Percentiles rank a stretch among this genome's conserved stretches.
Conservation (phyloP, 2,797 vertebrate genomes). For the Acipenser transmontanus region DNA sequence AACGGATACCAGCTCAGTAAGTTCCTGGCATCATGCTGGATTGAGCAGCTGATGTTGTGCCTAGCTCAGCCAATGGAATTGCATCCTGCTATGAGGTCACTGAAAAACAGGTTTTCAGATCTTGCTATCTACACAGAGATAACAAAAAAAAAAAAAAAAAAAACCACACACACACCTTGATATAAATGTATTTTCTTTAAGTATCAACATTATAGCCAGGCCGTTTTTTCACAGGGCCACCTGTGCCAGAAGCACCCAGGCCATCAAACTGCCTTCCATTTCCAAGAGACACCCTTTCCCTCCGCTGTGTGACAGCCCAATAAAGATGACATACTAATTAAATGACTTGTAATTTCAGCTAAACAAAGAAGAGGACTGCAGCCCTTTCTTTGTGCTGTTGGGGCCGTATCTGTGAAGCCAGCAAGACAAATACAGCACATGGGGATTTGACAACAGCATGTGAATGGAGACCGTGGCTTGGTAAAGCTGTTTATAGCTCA, state of each 20-base stretch:
- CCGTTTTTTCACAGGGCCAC: constrained; percentile 43
- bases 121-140: too few species aligned
- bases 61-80: too few species aligned
- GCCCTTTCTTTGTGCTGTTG: constrained; percentile 63
- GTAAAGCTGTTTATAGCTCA: constrained; percentile 63
- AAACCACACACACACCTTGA: too few species aligned
- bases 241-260: constrained; percentile 67
- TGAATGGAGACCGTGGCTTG: constrained; percentile 62
- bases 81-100: too few species aligned
- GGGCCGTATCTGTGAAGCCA: constrained; percentile 68
- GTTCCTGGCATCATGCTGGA: too few species aligned
- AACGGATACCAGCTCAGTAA: too few species aligned
- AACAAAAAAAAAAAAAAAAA: too few species aligned
- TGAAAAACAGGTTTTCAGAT: too few species aligned
- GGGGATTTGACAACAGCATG: constrained; percentile 67
- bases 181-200: too few species aligned
- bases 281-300: constrained; percentile 64
- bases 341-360: constrained; percentile 75
- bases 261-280: constrained; percentile 53
- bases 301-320: constrained; percentile 64
- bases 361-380: constrained; percentile 66
- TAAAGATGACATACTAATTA: constrained; percentile 83
- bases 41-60: too few species aligned
- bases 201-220: neutral
- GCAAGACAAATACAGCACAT: constrained; percentile 70